These are phyloP conservation scores for Cyclopterus lumpus DNA, from an alignment of 2,797 vertebrate species.

Conservation along the genomic window DNA sequence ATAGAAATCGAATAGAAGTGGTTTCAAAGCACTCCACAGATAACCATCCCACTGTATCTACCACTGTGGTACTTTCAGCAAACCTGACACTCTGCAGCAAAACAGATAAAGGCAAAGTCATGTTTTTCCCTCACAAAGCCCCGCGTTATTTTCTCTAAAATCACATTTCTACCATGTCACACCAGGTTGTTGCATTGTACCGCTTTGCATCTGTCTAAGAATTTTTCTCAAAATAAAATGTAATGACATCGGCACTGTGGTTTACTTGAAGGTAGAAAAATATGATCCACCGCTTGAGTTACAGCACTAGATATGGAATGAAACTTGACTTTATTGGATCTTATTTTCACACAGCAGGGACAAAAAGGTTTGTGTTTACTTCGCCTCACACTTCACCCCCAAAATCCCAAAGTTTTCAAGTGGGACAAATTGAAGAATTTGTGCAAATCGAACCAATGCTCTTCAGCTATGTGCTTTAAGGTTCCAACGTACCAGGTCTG, in stretches of 20 bases:
- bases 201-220: slow-evolving; percentile 9
- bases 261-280: slow-evolving; percentile 5
- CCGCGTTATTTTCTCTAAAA: slow-evolving; percentile 5
- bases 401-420: slow-evolving; percentile 11
- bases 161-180: slow-evolving; percentile 6
- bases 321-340: slow-evolving; percentile 12
- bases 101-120: slow-evolving; percentile 21
- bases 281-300: background rate
- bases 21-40: slow-evolving; percentile 54
- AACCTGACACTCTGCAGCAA: slow-evolving; percentile 26
- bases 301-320: background rate
- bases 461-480: slow-evolving; percentile 9
- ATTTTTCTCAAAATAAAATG: slow-evolving; percentile 5
- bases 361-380: slow-evolving; percentile 25
- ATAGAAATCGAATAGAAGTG: slow-evolving; percentile 55
- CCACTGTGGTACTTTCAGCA: slow-evolving; percentile 17
- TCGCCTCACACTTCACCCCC: background rate
- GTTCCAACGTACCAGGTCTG: background rate
- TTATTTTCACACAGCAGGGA: slow-evolving; percentile 7
- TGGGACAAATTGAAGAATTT: slow-evolving; percentile 21
- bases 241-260: background rate
- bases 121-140: slow-evolving; percentile 16
- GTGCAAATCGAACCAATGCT: slow-evolving; percentile 14
- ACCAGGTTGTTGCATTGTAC: background rate
- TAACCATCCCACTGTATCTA: slow-evolving; percentile 36